A percentile compares a stretch with the other conserved stretches of the same genome.
phyloP scores from a whole-genome alignment of 2,113 vertebrate genomes.

The human (Homo sapiens) region GRCh38 chr15:96416001-96416500 shows the following conservation, averaged over 20 bases:
- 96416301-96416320: conserved; percentile 84
- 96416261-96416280: conserved; percentile 84
- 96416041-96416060: conserved; percentile 89
- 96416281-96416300: conserved; percentile 84
- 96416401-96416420: rapidly evolving
- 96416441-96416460: rapidly evolving
- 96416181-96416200: conserved; percentile 81
- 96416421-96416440: rapidly evolving
- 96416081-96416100: conserved; percentile 81
- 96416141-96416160: conserved; percentile 85
- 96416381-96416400: background rate
- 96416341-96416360: conserved; percentile 77
- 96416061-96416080: conserved; percentile 90
- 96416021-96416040: conserved; percentile 86
- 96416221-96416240: conserved; percentile 88
- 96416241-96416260: conserved; percentile 87
- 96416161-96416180: conserved; percentile 87
- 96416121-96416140: conserved; percentile 87
- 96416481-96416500: background rate
- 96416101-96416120: conserved; percentile 85
- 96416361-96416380: conserved; percentile 24
- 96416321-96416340: conserved; percentile 83
- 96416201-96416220: conserved; percentile 84
- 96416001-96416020: conserved; percentile 82
- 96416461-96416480: background rate